phyloP scores from a whole-genome alignment of 92 coral and sea anemone genomes.

The Epizoanthus stellaris region DNA sequence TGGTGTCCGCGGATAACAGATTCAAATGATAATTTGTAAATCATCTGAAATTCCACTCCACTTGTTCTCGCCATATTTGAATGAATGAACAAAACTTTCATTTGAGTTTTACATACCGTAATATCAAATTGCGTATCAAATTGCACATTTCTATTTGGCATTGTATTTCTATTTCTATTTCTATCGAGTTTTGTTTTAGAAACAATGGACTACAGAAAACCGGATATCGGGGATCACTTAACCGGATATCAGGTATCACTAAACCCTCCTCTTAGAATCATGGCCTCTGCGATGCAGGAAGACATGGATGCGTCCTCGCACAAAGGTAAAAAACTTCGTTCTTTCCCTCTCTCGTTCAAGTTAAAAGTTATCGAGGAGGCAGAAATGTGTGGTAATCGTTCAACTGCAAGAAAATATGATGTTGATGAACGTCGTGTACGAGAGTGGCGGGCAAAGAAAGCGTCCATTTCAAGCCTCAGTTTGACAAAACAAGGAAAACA shows the following conservation, averaged over 20 bases:
- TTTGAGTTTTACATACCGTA: not conserved
- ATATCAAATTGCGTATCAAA: not conserved
- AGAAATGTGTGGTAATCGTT: not conserved
- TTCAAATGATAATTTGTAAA: conserved; percentile 12
- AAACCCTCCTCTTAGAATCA: conserved; percentile 7
- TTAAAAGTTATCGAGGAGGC: conserved; percentile 1
- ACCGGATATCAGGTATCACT: not conserved
- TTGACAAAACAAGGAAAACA: not conserved
- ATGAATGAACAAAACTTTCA: conserved; percentile 10
- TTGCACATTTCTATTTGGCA: too few relatives aligned
- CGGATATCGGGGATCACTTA: not conserved
- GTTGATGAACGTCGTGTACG: conserved; percentile 21
- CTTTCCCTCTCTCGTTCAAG: not conserved
- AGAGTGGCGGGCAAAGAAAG: conserved; percentile 10
- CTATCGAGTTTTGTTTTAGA: too few relatives aligned
- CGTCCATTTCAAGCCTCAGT: not conserved
- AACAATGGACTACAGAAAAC: not conserved
- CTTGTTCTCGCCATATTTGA: conserved; percentile 9
- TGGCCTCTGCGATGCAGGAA: not conserved
- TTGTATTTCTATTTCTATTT: too few relatives aligned
- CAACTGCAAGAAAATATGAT: conserved; percentile 1
- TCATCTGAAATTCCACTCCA: conserved; percentile 15
- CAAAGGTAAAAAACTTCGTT: conserved; percentile 3
- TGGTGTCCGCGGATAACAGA: conserved; percentile 7
- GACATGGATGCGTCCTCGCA: conserved; percentile 3